Base-by-base conservation (phyloP, 2,888 invertebrate genomes). In the Sericinus montela region DNA sequence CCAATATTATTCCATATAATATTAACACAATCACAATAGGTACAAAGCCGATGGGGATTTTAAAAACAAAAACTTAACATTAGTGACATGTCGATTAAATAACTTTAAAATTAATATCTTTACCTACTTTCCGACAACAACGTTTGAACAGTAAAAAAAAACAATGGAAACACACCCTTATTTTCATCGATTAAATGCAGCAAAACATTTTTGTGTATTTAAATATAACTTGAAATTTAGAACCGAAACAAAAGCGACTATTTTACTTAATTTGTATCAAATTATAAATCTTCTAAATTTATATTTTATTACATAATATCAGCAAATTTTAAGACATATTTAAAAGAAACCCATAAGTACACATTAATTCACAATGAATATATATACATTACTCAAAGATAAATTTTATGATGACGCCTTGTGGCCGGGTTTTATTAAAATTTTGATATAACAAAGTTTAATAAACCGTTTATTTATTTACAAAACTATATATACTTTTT, bases 401-500 rank as follows among this genome's bases (percentile, higher is more conserved):
- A 19, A 19, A 19, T 19, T 2, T 19, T 19, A 19, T 19, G 5
- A 19, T 19, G 3, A 19, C 19, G 5, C 19, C 2, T 2, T 19
- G 19, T 19, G 19, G 19, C 19, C 19, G 5, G 19, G 19, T 19
- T 19, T 25, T 6, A 25, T 25, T 25, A 5, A 25, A 25, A n/a
- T n/a, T 25, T 25, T 25, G 25, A 25, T 19, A 19, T 19, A 25
- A 25, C 25, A 25, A 4, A 25, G 25, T 25, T 25, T 8, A 25
- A 4, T 25, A 41, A 41, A 47, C 36, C 36, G 19, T 41, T 41
- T 41, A 47, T 47, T 41, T 41, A 47, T 41, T 41, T 36, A 36
- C n/a, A 35, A 3, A 15, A 6, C 10, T 15, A 15, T 15, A 35
- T 15, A 9, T 15, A 15, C 3, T 35, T 32, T 11, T n/a, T n/a